Base-by-base conservation (phyloP, 2,888 invertebrate species). In the Auanema sp. region DNA sequence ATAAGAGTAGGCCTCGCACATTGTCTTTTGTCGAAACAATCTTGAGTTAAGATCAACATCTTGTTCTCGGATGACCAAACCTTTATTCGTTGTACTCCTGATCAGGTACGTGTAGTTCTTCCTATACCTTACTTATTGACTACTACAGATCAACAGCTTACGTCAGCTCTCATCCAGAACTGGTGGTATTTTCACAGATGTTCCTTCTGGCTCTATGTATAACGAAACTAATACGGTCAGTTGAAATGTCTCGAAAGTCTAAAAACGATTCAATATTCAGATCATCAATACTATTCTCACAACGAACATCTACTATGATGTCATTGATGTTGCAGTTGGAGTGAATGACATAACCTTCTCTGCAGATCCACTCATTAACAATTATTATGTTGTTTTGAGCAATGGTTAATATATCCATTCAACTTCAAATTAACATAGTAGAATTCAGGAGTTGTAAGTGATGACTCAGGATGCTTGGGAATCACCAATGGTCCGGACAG, bases 31-130 rank as follows among this genome's bases (percentile, higher is more conserved):
- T 33, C 8, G 33, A 33, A 33, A 8, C 33, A 33, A 16, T 33
- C 44, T 3, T n/a, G 8, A 41, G n/a, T 60, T 52, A 12, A 60
- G 59, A 60, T 60, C 41, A 60, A 60, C 23, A 44, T 52, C 41
- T 16, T 60, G 52, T 60, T 24, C 16, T 60, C 59, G 1, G 59
- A 52, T 33, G 59, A 60, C 23, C 16, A 41, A 18, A 60, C 59
- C 18, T 60, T 60, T 18, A 42, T 60, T 24, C 40, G 59, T n/a
- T 60, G 59, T 41, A 2, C 2, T 4, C 8, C 51, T 1, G n/a
- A 18, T 41, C 43, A 60, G 8, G 23, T 16, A 11, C 3, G 11
- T 16, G 44, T 47, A 44, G n/a, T 11, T 14, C 16, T 6, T 41
- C 11, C 40, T n/a, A n/a, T 16, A 1, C 44, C 14, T 8, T 16